Conservation (phyloP, 1,140 invertebrate species). For the Pomacea maculata region DNA sequence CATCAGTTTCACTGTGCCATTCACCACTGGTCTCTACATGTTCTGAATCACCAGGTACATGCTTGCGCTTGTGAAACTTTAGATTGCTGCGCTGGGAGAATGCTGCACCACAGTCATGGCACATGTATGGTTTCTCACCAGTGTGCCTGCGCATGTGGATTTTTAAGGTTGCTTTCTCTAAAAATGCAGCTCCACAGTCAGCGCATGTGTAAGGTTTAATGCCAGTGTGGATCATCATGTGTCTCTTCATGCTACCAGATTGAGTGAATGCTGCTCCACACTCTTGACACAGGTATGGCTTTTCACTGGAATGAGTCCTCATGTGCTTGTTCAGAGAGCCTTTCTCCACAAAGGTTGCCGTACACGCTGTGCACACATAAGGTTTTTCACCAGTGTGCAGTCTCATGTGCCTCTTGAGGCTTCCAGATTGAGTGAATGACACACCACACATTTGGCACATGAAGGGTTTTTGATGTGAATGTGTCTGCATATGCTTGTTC, state of each 20-base stretch:
- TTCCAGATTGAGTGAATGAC: background rate
- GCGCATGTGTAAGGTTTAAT: slow-evolving; percentile 32
- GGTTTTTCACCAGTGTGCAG: slow-evolving; percentile 21
- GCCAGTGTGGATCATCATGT: slow-evolving; percentile 27
- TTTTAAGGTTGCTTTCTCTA: slow-evolving; percentile 13
- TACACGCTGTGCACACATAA: slow-evolving; percentile 9
- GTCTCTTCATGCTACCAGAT: slow-evolving; percentile 22
- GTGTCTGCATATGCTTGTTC: background rate
- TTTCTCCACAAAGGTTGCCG: slow-evolving; percentile 5
- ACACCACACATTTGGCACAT: slow-evolving; percentile 17
- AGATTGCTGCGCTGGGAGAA: slow-evolving; percentile 65
- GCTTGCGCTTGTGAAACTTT: too few relatives aligned
- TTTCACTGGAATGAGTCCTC: slow-evolving; percentile 29
- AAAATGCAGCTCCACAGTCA: slow-evolving; percentile 21
- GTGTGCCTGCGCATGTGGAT: slow-evolving; percentile 27
- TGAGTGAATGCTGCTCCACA: slow-evolving; percentile 27
- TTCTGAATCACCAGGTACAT: too few relatives aligned
- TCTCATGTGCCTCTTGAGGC: slow-evolving; percentile 10
- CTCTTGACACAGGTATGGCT: slow-evolving; percentile 26
- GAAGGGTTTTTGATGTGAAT: slow-evolving; percentile 18
- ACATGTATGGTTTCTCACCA: slow-evolving; percentile 71
- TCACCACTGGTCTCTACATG: too few relatives aligned
- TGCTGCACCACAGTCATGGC: slow-evolving; percentile 82
- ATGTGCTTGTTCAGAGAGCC: slow-evolving; percentile 12
- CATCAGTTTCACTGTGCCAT: too few relatives aligned